These are phyloP conservation scores for Zaprionus inermis DNA, from an alignment of 1,140 invertebrate genomes.

Conservation along the genomic window DNA sequence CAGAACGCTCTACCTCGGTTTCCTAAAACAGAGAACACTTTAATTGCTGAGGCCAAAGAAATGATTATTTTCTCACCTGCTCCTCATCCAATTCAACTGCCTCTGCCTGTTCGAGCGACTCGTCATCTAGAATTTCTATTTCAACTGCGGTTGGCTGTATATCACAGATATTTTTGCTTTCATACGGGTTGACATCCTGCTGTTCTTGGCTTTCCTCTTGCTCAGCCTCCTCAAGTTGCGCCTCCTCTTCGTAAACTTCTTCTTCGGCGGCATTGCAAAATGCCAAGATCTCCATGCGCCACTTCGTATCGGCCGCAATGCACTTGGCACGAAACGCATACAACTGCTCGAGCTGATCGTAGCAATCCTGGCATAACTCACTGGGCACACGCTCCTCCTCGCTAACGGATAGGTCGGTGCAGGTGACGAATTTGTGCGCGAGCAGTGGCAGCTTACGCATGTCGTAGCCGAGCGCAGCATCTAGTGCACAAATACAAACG, in stretches of 20 bases:
- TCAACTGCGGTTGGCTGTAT: background rate
- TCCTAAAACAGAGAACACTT: background rate
- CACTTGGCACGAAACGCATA: slow-evolving; percentile 63
- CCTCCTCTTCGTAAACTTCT: background rate
- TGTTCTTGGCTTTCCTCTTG: background rate
- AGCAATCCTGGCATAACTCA: slow-evolving; percentile 59
- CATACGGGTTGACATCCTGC: too few species aligned
- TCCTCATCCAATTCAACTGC: background rate
- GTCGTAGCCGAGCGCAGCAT: slow-evolving; percentile 31
- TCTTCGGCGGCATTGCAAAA: slow-evolving; percentile 30
- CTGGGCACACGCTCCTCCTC: slow-evolving; percentile 43
- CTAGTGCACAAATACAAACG: slow-evolving; percentile 40
- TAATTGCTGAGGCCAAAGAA: background rate
- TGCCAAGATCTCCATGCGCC: slow-evolving; percentile 35
- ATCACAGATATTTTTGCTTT: background rate
- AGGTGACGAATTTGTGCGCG: slow-evolving; percentile 55
- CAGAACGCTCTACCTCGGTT: background rate
- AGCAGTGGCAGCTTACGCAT: slow-evolving; percentile 38
- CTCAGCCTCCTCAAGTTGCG: background rate
- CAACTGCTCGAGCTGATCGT: slow-evolving; percentile 48
- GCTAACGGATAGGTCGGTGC: slow-evolving; percentile 44
- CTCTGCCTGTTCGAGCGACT: background rate
- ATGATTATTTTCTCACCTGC: background rate
- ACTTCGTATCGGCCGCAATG: slow-evolving; percentile 46
- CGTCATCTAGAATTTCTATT: background rate